These are phyloP conservation scores for Pempheris klunzingeri DNA, from an alignment of 2,797 vertebrate genomes.

Conservation along the genomic window DNA sequence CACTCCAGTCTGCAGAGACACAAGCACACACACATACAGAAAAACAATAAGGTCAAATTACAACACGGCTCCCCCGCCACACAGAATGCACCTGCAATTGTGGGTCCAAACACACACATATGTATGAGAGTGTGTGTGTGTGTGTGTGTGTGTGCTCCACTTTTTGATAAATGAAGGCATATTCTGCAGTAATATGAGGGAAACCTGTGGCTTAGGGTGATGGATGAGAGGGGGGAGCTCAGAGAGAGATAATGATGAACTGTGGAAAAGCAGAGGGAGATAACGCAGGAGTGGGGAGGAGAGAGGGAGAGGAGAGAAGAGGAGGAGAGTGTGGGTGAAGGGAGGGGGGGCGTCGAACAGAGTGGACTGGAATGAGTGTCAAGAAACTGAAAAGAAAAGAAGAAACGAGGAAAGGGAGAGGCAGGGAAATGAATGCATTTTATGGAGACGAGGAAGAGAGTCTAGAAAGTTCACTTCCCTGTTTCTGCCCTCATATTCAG, in stretches of 20 bases:
- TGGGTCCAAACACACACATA: conserved; percentile 32
- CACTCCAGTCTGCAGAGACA: conserved; percentile 84
- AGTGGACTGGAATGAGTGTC: conserved; percentile 34
- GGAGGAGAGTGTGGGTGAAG: conserved; percentile 12
- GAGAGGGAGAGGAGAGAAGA: conserved; percentile 22
- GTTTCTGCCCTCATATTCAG: conserved; percentile 30
- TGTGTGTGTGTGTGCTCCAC: conserved; percentile 45
- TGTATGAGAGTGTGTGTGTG: conserved; percentile 3
- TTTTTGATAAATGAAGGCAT: conserved; percentile 83
- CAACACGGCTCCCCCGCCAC: conserved; percentile 51
- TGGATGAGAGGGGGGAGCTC: conserved; percentile 70
- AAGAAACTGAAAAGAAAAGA: conserved; percentile 43
- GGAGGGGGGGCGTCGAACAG: neutral
- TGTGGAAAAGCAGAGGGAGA: conserved; percentile 77
- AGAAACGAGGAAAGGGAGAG: conserved; percentile 45
- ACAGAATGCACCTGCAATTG: conserved; percentile 52
- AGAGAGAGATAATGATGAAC: conserved; percentile 75
- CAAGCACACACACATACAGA: conserved; percentile 35
- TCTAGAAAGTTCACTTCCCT: conserved; percentile 35
- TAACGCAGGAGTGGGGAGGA: conserved; percentile 56
- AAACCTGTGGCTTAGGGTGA: conserved; percentile 82
- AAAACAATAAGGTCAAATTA: conserved; percentile 77
- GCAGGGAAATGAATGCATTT: conserved; percentile 47
- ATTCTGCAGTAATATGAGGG: conserved; percentile 83
- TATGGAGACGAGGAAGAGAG: conserved; percentile 38